A percentile compares a stretch with the other conserved stretches of the same genome.
These are phyloP conservation scores for Hypsibius dujardini DNA, from an alignment of 1,140 invertebrate species.

Conservation along the genomic window DNA sequence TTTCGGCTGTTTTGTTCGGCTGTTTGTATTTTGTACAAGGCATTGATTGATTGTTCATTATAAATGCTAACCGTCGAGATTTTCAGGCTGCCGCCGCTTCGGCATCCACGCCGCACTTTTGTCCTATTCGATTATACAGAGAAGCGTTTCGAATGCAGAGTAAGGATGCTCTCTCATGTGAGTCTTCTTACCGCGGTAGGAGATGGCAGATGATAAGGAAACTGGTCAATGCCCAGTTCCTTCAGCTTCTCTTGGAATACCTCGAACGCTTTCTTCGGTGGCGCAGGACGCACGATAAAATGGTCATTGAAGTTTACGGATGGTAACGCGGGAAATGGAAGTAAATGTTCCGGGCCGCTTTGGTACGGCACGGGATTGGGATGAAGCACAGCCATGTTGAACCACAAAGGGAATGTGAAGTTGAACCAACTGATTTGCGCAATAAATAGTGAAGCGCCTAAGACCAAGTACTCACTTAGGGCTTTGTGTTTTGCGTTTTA, in stretches of 20 bases:
- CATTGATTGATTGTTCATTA: not conserved
- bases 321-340: constrained; percentile 1
- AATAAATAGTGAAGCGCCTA: too few relatives aligned
- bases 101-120: not conserved
- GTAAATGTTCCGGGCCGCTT: not conserved
- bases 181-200: not conserved
- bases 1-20: not conserved
- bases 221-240: not conserved
- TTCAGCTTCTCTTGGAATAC: not conserved
- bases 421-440: too few relatives aligned
- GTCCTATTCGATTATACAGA: too few relatives aligned
- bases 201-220: not conserved
- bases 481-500: too few relatives aligned
- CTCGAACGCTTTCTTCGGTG: not conserved
- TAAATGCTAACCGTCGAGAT: not conserved
- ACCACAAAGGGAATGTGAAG: too few relatives aligned
- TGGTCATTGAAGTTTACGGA: not conserved
- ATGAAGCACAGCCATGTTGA: too few relatives aligned
- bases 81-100: not conserved
- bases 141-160: too few relatives aligned
- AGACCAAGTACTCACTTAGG: too few relatives aligned
- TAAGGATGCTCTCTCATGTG: not conserved
- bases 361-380: not conserved
- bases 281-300: not conserved
- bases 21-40: not conserved